phyloP scores from a whole-genome alignment of 2,113 vertebrate genomes.

The Xyrauchen texanus region DNA sequence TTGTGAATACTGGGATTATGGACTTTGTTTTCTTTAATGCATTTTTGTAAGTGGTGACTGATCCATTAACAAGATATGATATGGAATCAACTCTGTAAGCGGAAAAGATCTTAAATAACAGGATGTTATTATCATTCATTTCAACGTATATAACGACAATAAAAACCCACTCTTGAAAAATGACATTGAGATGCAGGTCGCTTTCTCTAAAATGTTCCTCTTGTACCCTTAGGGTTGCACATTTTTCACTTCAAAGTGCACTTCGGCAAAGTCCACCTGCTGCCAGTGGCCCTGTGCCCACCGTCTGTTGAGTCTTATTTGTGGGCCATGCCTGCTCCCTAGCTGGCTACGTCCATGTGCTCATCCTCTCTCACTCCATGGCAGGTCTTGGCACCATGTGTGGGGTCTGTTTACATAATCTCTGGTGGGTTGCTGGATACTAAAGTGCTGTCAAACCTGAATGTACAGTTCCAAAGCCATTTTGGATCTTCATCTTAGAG shows the following conservation, averaged over 20 bases:
- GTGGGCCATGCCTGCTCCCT: conserved; percentile 46
- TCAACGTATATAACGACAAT: conserved; percentile 12
- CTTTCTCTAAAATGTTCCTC: conserved; percentile 20
- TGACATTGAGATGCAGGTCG: conserved; percentile 31
- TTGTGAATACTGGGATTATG: conserved; percentile 19
- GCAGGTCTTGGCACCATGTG: conserved; percentile 49
- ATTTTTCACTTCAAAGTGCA: conserved; percentile 53
- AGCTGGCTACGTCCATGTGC: conserved; percentile 57
- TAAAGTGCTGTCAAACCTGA: conserved; percentile 10
- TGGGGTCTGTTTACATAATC: conserved; percentile 34
- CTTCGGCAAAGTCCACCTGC: conserved; percentile 52
- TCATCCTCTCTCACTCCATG: conserved; percentile 40
- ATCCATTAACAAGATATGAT: conserved; percentile 19
- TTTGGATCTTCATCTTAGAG: conserved; percentile 7
- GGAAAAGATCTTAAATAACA: background rate
- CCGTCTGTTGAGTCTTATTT: conserved; percentile 59
- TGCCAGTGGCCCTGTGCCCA: conserved; percentile 55
- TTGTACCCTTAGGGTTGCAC: conserved; percentile 45
- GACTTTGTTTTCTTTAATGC: background rate
- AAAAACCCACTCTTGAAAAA: conserved; percentile 27
- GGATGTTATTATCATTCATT: background rate
- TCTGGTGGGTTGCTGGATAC: background rate
- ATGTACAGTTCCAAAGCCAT: background rate
- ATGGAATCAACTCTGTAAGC: background rate
- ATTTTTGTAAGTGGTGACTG: conserved; percentile 5